Evolutionary conservation across 2,888 invertebrate species (phyloP), one percentile per base, ranked within the genome.

Genomic region (Drosophila nigricruria): DNA sequence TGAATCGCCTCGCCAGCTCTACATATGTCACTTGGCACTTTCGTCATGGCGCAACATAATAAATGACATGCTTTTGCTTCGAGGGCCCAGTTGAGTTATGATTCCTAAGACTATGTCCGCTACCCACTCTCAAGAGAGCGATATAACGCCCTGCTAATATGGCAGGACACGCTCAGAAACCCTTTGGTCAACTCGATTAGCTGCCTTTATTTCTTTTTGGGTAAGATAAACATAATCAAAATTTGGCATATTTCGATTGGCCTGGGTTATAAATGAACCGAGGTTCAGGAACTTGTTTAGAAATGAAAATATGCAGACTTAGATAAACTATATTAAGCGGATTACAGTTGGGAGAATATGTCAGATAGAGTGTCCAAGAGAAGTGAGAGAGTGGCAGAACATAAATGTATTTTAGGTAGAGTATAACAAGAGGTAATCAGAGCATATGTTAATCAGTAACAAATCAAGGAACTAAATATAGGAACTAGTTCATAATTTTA

Each of bases 21-120:
- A 67, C 79, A 82, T 73, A 78, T 83, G 75, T 75, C 64, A 43
- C 45, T 59, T 54, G 80, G 75, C 75, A 82, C 86, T 85, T 85
- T 86, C 81, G 84, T 86, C 83, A 85, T 76, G 84, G 81, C 38
- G 60, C 20, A 67, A 74, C 62, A 85, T 85, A 88, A 85, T 73
- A 85, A 85, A 85, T 85, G 88, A 86, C 83, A 78, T 78, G 34
- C 52, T 52, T 61, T 69, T 47, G 61, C 73, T 71, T 60, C 20
- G 67, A 64, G 85, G 71, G 56, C 53, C 54, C 14, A 68, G 60
- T 86, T 85, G 84, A 85, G 62, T 88, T 80, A 85, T 86, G 86
- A 69, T 67, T 62, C 47, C n/a, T 20, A 6, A 59, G 53, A 67
- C 60, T 53, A 25, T 47, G 68, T 64, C 60, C 6, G 18, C 53